Conservation (phyloP, 2,888 invertebrate species). For the Polyommatus iphigenia region DNA sequence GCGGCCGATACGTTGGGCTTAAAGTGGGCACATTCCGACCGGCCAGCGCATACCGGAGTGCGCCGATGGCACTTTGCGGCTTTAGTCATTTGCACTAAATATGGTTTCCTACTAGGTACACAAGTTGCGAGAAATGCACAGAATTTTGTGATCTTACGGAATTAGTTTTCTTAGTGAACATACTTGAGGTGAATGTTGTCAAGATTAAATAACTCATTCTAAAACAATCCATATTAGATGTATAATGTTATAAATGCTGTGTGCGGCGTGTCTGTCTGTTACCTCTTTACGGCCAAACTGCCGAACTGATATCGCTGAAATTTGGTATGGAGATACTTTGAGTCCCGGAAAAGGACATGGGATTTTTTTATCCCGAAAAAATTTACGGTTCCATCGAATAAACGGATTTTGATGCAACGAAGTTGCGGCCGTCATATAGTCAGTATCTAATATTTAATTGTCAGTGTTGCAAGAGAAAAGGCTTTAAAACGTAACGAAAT, state of each 20-base stretch:
- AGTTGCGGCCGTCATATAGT: no score
- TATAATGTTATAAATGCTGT: no score
- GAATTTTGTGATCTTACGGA: neutral
- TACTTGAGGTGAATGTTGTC: neutral
- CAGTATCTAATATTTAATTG: neutral
- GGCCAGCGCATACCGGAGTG: neutral
- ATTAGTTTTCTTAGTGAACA: neutral
- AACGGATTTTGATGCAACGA: no score
- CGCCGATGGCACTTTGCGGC: conserved; percentile 24
- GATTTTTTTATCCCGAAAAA: no score
- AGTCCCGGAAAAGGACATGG: no score
- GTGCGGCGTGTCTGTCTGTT: no score
- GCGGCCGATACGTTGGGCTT: conserved; percentile 13
- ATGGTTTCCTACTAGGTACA: neutral
- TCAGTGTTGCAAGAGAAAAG: neutral
- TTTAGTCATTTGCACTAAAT: conserved; percentile 26
- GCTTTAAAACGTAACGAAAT: neutral
- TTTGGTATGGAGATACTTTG: no score
- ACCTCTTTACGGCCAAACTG: no score
- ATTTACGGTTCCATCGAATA: no score
- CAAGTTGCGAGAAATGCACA: neutral
- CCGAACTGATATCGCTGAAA: no score
- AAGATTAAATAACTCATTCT: no score
- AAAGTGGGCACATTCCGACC: conserved; percentile 20
- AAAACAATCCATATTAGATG: no score